Evolutionary conservation across 2,113 vertebrate genomes (phyloP).

Genomic region (Vicugna pacos): DNA sequence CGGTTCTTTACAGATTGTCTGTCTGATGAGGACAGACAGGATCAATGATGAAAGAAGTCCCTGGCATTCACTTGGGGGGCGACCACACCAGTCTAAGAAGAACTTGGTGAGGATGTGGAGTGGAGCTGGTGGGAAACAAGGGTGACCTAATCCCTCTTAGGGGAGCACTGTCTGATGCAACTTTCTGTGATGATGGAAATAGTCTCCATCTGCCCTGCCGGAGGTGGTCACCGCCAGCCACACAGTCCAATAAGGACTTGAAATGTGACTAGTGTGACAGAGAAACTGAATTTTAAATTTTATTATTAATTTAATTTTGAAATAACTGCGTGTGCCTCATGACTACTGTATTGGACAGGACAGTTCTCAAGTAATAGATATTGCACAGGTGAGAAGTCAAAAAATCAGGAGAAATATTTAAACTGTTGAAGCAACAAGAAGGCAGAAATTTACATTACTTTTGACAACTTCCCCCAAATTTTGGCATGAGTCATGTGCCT

Average conservation of each 20-base stretch:
- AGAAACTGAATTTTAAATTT: not conserved
- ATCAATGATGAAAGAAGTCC: not conserved
- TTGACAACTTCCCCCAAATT: not conserved
- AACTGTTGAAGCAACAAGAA: not conserved
- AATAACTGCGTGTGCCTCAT: not conserved
- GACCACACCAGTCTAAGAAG: not conserved
- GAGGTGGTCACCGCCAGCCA: not conserved
- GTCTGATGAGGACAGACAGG: not conserved
- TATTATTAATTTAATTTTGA: not conserved
- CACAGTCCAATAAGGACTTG: not conserved
- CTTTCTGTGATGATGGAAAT: not conserved
- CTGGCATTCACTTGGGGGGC: not conserved
- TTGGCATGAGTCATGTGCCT: not conserved
- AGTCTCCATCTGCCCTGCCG: not conserved
- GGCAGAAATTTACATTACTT: not conserved
- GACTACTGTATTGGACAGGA: not conserved
- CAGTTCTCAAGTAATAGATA: not conserved
- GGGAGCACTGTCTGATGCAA: fast-evolving
- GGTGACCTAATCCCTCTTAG: fast-evolving
- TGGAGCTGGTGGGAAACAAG: not conserved
- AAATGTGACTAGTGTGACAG: not conserved
- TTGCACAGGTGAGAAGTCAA: not conserved
- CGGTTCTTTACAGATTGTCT: not conserved
- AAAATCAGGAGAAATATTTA: not conserved
- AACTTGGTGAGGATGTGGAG: not conserved